Evolutionary conservation across 2,113 vertebrate species (phyloP).

Genomic region (Onychostruthus taczanowskii): DNA sequence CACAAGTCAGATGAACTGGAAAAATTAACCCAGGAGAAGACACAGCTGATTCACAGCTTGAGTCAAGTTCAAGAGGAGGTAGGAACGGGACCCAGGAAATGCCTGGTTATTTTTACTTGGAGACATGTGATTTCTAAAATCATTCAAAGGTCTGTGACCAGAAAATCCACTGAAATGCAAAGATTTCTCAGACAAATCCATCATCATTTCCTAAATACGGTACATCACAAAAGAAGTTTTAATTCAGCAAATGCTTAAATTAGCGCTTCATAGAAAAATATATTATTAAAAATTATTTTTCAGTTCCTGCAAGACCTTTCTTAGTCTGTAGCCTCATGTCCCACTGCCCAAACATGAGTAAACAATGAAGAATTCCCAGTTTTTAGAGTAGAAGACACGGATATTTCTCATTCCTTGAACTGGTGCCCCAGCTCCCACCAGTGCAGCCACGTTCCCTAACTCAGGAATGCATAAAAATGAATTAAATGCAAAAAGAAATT

Average conservation of each 20-base stretch:
- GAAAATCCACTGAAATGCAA: neutral
- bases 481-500: neutral
- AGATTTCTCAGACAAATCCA: neutral
- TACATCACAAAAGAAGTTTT: neutral
- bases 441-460: neutral
- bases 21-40: constrained; percentile 68
- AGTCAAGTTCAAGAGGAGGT: constrained; percentile 82
- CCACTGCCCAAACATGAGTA: neutral
- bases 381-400: neutral
- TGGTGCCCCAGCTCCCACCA: neutral
- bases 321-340: neutral
- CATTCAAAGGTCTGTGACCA: neutral
- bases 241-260: neutral
- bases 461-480: neutral
- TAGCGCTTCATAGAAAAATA: neutral
- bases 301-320: neutral
- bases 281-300: neutral
- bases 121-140: neutral
- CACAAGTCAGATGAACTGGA: constrained; percentile 79
- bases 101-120: neutral
- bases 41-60: constrained; percentile 72
- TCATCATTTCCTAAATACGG: neutral
- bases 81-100: neutral
- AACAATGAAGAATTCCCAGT: neutral
- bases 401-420: neutral